Conservation (phyloP, 2,113 vertebrate genomes). For the Benitochromis conjunctus region DNA sequence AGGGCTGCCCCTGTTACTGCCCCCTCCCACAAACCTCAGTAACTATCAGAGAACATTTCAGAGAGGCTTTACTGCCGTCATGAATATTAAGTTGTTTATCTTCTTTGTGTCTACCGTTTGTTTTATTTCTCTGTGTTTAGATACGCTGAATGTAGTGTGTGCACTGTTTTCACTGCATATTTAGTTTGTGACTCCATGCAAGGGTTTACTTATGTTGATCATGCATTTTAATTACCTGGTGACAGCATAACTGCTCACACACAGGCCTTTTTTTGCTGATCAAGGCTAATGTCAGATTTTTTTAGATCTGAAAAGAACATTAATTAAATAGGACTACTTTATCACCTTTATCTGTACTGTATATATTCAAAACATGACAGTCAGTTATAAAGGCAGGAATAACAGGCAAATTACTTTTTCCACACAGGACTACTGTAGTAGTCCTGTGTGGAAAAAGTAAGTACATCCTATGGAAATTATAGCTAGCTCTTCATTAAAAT, state of each 20-base stretch:
- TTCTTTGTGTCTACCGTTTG: conserved; percentile 3
- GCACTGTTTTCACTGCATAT: neutral
- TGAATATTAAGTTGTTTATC: conserved; percentile 15
- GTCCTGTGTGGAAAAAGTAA: neutral
- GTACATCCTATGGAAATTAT: too few species aligned
- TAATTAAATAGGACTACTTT: neutral
- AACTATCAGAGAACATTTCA: conserved; percentile 34
- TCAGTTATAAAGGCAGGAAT: neutral
- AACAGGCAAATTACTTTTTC: neutral
- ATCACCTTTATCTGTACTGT: neutral
- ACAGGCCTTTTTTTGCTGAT: neutral
- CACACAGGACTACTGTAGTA: neutral
- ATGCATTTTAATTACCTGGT: neutral
- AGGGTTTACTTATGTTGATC: neutral
- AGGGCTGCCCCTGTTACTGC: conserved; percentile 25
- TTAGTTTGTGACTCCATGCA: neutral
- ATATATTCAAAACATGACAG: neutral
- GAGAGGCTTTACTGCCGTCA: conserved; percentile 4
- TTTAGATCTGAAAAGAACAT: neutral
- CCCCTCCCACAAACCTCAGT: conserved; percentile 34
- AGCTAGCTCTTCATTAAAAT: neutral
- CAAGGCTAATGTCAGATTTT: neutral
- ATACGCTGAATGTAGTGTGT: neutral
- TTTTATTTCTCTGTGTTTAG: conserved; percentile 13
- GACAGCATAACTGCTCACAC: neutral